Evolutionary conservation across 2,113 vertebrate species (phyloP), one percentile per base, ranked within the genome.

Genomic region (Ictalurus punctatus): DNA sequence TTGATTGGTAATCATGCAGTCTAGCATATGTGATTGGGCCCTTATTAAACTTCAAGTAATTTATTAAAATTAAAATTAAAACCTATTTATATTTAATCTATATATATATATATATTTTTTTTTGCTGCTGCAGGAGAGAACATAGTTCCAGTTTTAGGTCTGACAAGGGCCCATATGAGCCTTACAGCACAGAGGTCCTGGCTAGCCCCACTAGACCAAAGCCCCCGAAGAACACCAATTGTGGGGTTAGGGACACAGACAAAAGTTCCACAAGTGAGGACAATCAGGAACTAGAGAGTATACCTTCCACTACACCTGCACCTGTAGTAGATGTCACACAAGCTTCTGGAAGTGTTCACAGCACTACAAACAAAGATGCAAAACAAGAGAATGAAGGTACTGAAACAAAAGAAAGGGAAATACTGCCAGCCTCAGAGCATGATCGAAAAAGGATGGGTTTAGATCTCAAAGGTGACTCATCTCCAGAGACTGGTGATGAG

Each of bases 341-440:
- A 12, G 7, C 44, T 17, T 79, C 59, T 71, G 83, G 54, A 59
- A 37, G 80, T 74, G 61, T 27, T 34, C 4, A 34, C 48, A 85
- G 58, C 67, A 25, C 12, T 19, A 79, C 73, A 69, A 91, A 92
- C 2, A 91, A 86, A 84, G 92, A 91, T 21, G n/a, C n/a, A 52
- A 89, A 91, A n/a, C 67, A 4, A 7, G 44, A 34, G 25, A 76
- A 92, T 37, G 88, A 92, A 65, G 88, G 88, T 6, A 80, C 85
- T 83, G 63, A 90, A 61, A 69, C 0, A 3, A 52, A 89, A 73
- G 48, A 87, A 56, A 37, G 37, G 1, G 69, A 92, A 69, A 80
- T 81, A 0, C 40, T 91, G 1, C 3, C 8, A 63, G 86, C 37
- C 16, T 63, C 87, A 37, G 90, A 90, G 21, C 86, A 89, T 17